Evolutionary conservation across 2,888 invertebrate species (phyloP), one percentile per base, ranked within the genome.

Genomic region (Orchestes rusci): DNA sequence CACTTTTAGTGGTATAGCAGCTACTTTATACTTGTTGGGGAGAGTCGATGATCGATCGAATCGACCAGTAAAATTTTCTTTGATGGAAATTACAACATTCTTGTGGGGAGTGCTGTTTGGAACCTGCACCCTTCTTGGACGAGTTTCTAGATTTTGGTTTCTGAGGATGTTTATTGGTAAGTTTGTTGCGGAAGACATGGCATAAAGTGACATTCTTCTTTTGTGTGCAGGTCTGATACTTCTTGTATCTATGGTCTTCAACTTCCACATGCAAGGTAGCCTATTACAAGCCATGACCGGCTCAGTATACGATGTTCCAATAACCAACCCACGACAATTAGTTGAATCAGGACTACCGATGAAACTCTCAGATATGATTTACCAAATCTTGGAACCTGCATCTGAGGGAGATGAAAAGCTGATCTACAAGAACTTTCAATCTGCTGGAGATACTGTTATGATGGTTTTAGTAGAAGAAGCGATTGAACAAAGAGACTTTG

Each of bases 251-350:
- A 20, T 23, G 15, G 37, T 36, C 8, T 7, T 36, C 10, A 36
- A 23, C 16, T 2, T 36, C n/a, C 23, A 10, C 12, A 5, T 36
- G 12, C 46, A 46, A 32, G 46, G 37, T 2, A 37, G 18, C 17
- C 16, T 46, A 31, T 16, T 32, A 4, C 39, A 38, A 10, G 7
- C 19, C 8, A 17, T 46, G 18, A 30, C 42, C 19, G 38, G 33
- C 19, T 42, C 41, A 4, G 16, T 36, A 19, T 46, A 46, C 32
- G 17, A n/a, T n/a, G 12, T 29, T 2, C 40, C 46, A 10, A 36
- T 42, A 12, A 33, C 31, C 7, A 38, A 31, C 18, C 7, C 42
- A 4, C 20, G 31, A 4, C 10, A 20, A 8, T 16, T 42, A 28
- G 4, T 42, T 10, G 28, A 31, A 10, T 42, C 46, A 12, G 27